These are phyloP conservation scores for Trissonchulus latispiculum DNA, from an alignment of 2,888 invertebrate species.

Conservation along the genomic window DNA sequence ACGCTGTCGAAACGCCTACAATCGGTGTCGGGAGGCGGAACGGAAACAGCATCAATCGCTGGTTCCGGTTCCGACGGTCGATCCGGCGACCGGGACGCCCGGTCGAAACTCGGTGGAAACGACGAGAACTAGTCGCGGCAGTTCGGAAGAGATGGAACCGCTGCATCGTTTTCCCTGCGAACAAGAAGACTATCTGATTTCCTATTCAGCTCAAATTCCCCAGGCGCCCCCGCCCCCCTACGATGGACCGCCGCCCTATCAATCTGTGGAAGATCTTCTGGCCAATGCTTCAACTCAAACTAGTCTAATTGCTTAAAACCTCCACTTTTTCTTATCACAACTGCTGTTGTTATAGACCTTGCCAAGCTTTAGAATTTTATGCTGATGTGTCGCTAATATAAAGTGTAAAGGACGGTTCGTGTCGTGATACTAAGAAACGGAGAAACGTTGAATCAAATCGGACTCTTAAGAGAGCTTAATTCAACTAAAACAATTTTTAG, in stretches of 20 bases:
- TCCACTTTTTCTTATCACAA: too few relatives aligned
- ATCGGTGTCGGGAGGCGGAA: slow-evolving; percentile 3
- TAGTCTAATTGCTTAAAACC: not conserved
- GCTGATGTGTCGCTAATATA: too few relatives aligned
- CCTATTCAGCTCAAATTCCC: too few relatives aligned
- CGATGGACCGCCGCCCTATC: not conserved
- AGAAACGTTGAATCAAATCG: too few relatives aligned
- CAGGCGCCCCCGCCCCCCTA: not conserved
- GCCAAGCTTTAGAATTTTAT: too few relatives aligned
- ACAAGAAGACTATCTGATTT: too few relatives aligned
- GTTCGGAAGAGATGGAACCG: not conserved
- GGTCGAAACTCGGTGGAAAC: not conserved
- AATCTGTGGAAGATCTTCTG: not conserved
- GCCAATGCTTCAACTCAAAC: not conserved
- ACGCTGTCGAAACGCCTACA: slow-evolving; percentile 15
- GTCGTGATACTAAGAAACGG: too few relatives aligned
- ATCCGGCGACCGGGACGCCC: not conserved
- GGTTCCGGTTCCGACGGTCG: not conserved
- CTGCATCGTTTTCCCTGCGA: not conserved
- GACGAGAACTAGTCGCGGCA: not conserved
- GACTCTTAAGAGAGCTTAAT: too few relatives aligned
- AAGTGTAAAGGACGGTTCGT: too few relatives aligned
- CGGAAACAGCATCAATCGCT: too few relatives aligned
- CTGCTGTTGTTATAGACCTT: too few relatives aligned
- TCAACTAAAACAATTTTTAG: too few relatives aligned